Percentiles rank a stretch among this genome's conserved stretches.
These are phyloP conservation scores for Acropternis orthonyx DNA, from an alignment of 2,797 vertebrate genomes.

Conservation along the genomic window DNA sequence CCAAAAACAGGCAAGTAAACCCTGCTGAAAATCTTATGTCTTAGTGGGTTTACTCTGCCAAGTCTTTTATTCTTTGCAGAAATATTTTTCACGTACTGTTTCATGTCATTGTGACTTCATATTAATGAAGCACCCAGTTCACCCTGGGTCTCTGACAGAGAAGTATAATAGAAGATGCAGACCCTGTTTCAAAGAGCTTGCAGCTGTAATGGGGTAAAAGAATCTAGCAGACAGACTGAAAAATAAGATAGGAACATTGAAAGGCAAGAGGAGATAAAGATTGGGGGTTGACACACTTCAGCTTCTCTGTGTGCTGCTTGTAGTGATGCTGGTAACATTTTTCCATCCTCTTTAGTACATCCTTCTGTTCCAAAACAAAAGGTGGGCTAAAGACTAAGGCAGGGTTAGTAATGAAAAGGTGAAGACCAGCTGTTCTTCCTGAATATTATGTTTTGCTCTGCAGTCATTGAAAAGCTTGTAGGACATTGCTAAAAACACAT, in stretches of 20 bases:
- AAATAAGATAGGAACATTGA: neutral
- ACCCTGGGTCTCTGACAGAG: neutral
- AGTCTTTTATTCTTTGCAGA: neutral
- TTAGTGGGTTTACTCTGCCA: neutral
- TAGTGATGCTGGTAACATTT: neutral
- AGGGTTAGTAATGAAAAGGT: neutral
- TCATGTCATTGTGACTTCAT: neutral
- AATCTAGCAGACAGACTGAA: neutral
- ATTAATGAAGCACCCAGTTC: neutral
- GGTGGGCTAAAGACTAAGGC: neutral
- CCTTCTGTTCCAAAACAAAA: neutral
- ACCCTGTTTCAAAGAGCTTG: neutral
- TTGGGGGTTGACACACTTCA: neutral
- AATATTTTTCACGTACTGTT: neutral
- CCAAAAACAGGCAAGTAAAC: neutral
- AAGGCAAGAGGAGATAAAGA: neutral
- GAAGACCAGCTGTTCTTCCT: neutral
- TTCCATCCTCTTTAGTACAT: neutral
- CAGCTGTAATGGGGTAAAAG: neutral
- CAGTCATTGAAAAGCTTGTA: neutral
- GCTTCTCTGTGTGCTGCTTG: neutral
- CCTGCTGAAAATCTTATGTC: neutral
- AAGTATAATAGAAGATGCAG: neutral
- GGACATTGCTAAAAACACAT: neutral
- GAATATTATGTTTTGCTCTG: neutral